Evolutionary conservation across 2,797 vertebrate species (phyloP).

Genomic region (Pteronotus mesoamericanus): DNA sequence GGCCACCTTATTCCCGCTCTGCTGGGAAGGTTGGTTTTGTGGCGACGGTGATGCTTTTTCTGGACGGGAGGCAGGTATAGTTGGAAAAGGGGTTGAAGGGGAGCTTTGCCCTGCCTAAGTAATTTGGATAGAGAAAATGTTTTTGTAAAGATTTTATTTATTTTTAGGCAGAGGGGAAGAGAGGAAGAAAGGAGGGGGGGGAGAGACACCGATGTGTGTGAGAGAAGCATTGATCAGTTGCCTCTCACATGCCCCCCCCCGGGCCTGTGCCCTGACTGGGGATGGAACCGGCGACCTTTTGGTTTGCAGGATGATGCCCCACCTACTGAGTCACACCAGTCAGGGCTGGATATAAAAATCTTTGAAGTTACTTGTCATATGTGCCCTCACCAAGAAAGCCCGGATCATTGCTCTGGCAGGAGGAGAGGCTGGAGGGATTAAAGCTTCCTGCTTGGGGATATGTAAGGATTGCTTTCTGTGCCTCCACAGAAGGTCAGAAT

Average conservation of each 20-base stretch:
- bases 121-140: background rate
- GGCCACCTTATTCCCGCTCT: background rate
- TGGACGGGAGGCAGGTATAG: background rate
- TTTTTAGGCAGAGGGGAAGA: background rate
- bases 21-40: background rate
- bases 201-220: background rate
- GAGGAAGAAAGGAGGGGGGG: background rate
- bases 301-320: background rate
- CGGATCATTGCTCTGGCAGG: background rate
- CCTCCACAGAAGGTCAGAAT: background rate
- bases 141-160: background rate
- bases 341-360: background rate
- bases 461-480: background rate
- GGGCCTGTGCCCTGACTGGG: background rate
- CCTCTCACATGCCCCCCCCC: too few species aligned
- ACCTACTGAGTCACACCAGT: background rate
- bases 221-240: background rate
- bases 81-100: background rate
- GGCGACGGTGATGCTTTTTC: background rate
- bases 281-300: background rate
- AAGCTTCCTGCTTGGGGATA: background rate
- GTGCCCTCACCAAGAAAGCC: background rate
- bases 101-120: background rate
- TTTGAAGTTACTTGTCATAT: background rate
- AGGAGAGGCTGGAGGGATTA: background rate